phyloP scores from a whole-genome alignment of 1,140 invertebrate species.

The Xylocopa sonorina region DNA sequence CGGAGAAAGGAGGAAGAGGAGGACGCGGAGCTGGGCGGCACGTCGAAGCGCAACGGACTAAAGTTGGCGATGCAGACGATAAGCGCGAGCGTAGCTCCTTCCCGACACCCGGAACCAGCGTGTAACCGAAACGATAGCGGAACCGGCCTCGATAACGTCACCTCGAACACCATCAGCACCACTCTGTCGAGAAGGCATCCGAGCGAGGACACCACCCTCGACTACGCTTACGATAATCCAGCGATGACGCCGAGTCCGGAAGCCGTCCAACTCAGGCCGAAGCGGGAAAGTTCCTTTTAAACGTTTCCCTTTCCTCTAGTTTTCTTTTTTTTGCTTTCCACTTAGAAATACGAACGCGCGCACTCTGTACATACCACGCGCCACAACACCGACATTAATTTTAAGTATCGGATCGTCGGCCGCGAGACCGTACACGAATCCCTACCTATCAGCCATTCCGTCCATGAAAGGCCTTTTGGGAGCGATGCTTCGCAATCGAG shows the following conservation, averaged over 20 bases:
- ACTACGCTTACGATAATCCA: constrained; percentile 88
- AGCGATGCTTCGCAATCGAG: constrained; percentile 59
- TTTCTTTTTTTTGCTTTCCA: too few species aligned
- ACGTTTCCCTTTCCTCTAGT: too few species aligned
- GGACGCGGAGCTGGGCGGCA: constrained; percentile 65
- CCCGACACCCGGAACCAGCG: constrained; percentile 14
- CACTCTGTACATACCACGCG: constrained; percentile 40
- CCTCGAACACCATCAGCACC: constrained; percentile 83
- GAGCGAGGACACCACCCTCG: constrained; percentile 86
- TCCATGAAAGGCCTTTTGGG: constrained; percentile 76
- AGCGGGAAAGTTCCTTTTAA: constrained; percentile 78
- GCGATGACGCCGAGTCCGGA: constrained; percentile 85
- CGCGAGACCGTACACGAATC: neutral
- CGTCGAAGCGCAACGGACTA: constrained; percentile 62
- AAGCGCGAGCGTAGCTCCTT: constrained; percentile 70
- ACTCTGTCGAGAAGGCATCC: constrained; percentile 83
- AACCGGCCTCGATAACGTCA: constrained; percentile 75
- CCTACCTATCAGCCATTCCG: constrained; percentile 76
- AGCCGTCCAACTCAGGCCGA: constrained; percentile 69
- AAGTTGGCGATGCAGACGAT: constrained; percentile 77
- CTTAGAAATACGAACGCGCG: too few species aligned
- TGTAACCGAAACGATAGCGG: neutral
- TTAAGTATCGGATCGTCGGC: constrained; percentile 3
- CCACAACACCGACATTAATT: too few species aligned
- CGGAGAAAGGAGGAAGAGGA: constrained; percentile 66